Evolutionary conservation across 2,888 invertebrate genomes (phyloP), one percentile per base, ranked within the genome.

Genomic region (Cepaea hortensis): DNA sequence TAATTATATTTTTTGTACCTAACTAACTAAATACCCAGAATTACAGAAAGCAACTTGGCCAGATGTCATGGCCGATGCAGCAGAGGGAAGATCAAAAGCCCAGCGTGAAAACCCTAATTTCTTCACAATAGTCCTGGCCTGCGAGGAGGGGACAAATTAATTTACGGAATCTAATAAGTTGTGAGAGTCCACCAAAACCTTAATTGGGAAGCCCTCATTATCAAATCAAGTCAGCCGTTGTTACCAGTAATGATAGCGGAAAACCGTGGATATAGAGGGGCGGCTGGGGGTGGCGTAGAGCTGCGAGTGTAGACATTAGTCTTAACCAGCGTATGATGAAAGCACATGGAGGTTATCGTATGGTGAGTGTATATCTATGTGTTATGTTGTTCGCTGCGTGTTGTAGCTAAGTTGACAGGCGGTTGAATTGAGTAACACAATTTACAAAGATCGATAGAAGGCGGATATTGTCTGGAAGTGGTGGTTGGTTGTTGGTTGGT

Each of bases 191-290:
- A 35, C 76, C 15, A 77, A 81, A 77, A 70, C 68, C 82, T 81
- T 86, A 86, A 86, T 86, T 86, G 86, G 86, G 76, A 79, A 82
- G 77, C 55, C 70, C 86, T 86, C 83, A 86, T 86, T 86, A 86
- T 86, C 86, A 83, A 83, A 86, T 86, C 86, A 86, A 82, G 86
- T 86, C 82, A 61, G 65, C 55, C 50, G 83, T 50, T 65, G 86
- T 86, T 86, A 77, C n/a, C 55, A 6, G 20, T 83, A 82, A 86
- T 86, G 83, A 50, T 65, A 20, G 77, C 46, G 68, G 86, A 86
- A 35, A 77, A 35, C 35, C 62, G 35, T 9, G 35, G 3, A 62
- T 18, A n/a, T 4, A 68, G 5, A 68, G 20, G 68, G 68, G 18
- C 4, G 68, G 18, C 11, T 5, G 68, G 68, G 15, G 68, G 68